Evolutionary conservation across 2,113 vertebrate genomes (phyloP).

Genomic region (Podocnemis expansa): DNA sequence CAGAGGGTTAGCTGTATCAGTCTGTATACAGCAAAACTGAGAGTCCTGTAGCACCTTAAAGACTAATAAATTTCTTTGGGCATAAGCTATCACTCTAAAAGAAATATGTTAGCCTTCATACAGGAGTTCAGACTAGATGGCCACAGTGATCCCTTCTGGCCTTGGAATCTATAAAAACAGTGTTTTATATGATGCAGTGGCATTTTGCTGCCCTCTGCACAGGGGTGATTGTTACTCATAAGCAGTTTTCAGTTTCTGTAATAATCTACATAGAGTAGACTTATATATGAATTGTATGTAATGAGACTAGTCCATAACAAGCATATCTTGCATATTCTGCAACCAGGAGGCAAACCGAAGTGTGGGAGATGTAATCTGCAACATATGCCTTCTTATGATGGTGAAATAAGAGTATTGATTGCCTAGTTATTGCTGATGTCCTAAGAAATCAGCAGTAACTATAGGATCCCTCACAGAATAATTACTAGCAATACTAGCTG

Average conservation of each 20-base stretch:
- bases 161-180: neutral
- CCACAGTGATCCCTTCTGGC: neutral
- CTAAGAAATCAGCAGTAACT: neutral
- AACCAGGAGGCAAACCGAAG: neutral
- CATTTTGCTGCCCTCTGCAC: neutral
- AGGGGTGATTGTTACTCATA: neutral
- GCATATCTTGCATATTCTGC: neutral
- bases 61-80: too few species aligned
- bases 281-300: accelerated
- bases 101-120: accelerated
- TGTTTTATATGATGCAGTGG: neutral
- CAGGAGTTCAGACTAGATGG: neutral
- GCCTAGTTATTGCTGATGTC: neutral
- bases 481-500: conserved; percentile 16
- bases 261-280: neutral
- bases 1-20: too few species aligned
- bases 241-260: neutral
- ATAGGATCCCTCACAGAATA: neutral
- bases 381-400: neutral
- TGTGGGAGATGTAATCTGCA: accelerated
- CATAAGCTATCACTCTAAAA: too few species aligned
- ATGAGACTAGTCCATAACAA: neutral
- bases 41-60: too few species aligned
- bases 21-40: too few species aligned
- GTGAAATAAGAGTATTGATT: neutral